phyloP scores from a whole-genome alignment of 1,140 invertebrate species.

The Meloidogyne chitwoodi region DNA sequence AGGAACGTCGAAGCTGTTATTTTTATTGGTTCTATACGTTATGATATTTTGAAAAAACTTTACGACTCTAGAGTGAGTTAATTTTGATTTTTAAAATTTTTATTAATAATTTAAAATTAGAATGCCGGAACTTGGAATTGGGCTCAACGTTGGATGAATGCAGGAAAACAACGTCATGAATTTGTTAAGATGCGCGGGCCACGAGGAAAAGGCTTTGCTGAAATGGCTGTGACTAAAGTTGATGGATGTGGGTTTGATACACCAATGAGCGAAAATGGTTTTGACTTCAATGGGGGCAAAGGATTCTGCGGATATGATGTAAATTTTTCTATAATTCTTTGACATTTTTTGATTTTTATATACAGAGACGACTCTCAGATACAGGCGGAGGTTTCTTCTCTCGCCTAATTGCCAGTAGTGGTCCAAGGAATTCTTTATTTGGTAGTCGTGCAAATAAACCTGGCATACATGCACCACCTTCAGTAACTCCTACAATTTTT shows the following conservation, averaged over 20 bases:
- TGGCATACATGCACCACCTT: slow-evolving; percentile 18
- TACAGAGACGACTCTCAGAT: slow-evolving; percentile 51
- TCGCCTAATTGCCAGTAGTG: slow-evolving; percentile 27
- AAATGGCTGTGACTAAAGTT: slow-evolving; percentile 89
- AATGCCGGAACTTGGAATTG: slow-evolving; percentile 89
- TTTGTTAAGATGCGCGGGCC: slow-evolving; percentile 97
- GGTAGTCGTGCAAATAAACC: slow-evolving; percentile 38
- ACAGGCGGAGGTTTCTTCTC: slow-evolving; percentile 51
- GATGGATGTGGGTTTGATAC: slow-evolving; percentile 85
- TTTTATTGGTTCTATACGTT: slow-evolving; percentile 91
- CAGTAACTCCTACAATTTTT: slow-evolving; percentile 8
- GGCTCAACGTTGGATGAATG: slow-evolving; percentile 88
- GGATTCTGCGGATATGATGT: slow-evolving; percentile 9
- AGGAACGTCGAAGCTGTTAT: slow-evolving; percentile 78
- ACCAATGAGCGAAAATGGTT: slow-evolving; percentile 76
- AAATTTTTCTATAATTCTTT: background rate
- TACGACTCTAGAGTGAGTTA: slow-evolving; percentile 84
- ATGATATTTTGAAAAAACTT: slow-evolving; percentile 90
- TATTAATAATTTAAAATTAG: slow-evolving; percentile 63
- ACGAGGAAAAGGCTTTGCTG: slow-evolving; percentile 88
- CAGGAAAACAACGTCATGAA: slow-evolving; percentile 72
- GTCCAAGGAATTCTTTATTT: background rate
- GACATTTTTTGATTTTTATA: background rate
- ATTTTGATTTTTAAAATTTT: background rate
- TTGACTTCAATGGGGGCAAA: slow-evolving; percentile 31